Percentiles rank a stretch among this genome's conserved stretches.
Conservation (phyloP, 2,113 vertebrate genomes). For the Salvelinus namaycush region DNA sequence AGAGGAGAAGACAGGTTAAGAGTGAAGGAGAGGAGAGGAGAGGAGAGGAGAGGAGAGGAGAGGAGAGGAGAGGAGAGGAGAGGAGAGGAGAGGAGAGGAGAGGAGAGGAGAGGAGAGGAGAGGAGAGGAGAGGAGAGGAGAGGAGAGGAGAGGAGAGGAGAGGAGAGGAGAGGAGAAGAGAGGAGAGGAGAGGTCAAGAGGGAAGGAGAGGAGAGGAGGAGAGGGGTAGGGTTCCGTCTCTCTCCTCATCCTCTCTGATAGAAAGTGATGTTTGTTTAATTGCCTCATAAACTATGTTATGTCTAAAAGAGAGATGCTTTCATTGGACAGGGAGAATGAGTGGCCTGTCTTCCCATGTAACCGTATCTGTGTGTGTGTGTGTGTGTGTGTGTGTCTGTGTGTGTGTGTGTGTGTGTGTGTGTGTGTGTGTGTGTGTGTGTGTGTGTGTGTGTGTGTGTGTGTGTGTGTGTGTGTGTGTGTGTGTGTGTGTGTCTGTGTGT, state of each 20-base stretch:
- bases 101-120: too few relatives aligned
- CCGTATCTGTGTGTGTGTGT: slow-evolving; percentile 29
- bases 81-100: too few relatives aligned
- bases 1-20: too few relatives aligned
- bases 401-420: background rate
- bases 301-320: slow-evolving; percentile 75
- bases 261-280: slow-evolving; percentile 89
- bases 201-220: slow-evolving; percentile 48
- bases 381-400: slow-evolving; percentile 10
- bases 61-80: too few relatives aligned
- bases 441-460: slow-evolving; percentile 23
- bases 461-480: slow-evolving; percentile 16
- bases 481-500: too few relatives aligned
- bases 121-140: too few relatives aligned
- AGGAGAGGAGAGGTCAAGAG: slow-evolving; percentile 39
- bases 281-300: slow-evolving; percentile 83
- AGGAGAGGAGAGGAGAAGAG: too few relatives aligned
- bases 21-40: too few relatives aligned
- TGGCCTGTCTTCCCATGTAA: slow-evolving; percentile 20
- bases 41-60: too few relatives aligned
- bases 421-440: slow-evolving; percentile 19
- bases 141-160: too few relatives aligned
- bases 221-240: slow-evolving; percentile 65
- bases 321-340: slow-evolving; percentile 66
- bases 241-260: slow-evolving; percentile 51